Base-by-base conservation (phyloP, 2,888 invertebrate genomes). In the Drosophila picticornis region DNA sequence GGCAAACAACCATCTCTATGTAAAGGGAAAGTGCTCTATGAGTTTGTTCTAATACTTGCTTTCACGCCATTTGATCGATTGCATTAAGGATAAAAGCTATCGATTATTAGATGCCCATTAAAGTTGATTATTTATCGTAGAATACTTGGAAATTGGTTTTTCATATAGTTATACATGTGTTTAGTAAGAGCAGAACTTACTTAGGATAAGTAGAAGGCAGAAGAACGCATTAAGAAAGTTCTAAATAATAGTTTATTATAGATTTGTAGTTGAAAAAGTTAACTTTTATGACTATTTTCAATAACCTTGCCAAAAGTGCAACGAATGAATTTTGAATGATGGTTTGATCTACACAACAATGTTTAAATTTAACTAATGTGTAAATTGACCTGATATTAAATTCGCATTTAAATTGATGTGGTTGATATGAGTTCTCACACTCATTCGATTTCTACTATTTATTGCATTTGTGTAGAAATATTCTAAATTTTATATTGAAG, bases 321-420 rank as follows among this genome's bases (percentile, higher is more conserved):
- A 10, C 2, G 27, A 27, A 25, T 31, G 4, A 7, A 13, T 7
- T 13, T 40, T 22, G 13, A 7, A 22, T 46, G 13, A 46, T 22
- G 7, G 1, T 46, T 1, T 22, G 13, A 46, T 13, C 13, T 4
- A 0, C 10, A 22, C 22, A 13, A 22, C 0, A 6, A 13, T 13
- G 1, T 22, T 13, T 1, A 0, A 22, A 4, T 7, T 13, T 1
- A 2, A 6, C 2, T 16, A 40, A 40, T n/a, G 38, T 0, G 6
- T 9, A 16, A 16, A 25, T 2, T 16, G 16, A 16, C 16, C 7
- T 4, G 7, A 9, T 9, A 25, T 16, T 7, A 9, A 46, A 46
- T 43, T 5, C 22, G 43, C 22, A 22, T 5, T 11, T 46, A 9
- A 46, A 25, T 46, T 43, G 11, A 11, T 22, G 4, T 46, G 16